Percentiles rank a stretch among this genome's conserved stretches.
Evolutionary conservation across 2,113 vertebrate species (phyloP).

Genomic region (Neopipo cinnamomea): DNA sequence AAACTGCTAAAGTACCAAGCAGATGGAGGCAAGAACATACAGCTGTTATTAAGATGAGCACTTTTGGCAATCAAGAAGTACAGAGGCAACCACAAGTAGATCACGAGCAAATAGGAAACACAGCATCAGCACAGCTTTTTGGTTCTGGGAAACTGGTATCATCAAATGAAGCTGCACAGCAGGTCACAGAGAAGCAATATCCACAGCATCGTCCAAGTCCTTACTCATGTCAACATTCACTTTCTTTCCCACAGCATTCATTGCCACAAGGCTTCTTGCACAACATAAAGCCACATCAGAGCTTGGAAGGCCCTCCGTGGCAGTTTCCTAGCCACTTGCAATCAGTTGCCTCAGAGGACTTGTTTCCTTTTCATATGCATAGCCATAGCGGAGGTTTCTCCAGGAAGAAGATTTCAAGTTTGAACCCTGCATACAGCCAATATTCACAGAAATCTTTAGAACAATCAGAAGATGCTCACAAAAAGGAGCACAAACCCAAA

Average conservation of each 20-base stretch:
- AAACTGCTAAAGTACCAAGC: conserved; percentile 85
- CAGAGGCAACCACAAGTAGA: conserved; percentile 82
- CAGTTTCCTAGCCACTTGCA: conserved; percentile 87
- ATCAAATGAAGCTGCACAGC: conserved; percentile 76
- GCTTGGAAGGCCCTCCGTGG: conserved; percentile 90
- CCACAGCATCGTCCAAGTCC: conserved; percentile 80
- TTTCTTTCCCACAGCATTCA: conserved; percentile 91
- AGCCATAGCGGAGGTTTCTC: conserved; percentile 84
- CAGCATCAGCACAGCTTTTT: conserved; percentile 84
- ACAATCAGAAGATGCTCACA: conserved; percentile 88
- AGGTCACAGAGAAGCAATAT: conserved; percentile 85
- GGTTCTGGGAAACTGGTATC: conserved; percentile 82
- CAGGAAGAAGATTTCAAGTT: conserved; percentile 89
- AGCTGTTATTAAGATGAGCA: conserved; percentile 84
- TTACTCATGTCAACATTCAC: conserved; percentile 86
- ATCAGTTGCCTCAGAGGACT: conserved; percentile 86
- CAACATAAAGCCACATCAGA: conserved; percentile 88
- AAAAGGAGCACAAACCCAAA: conserved; percentile 96
- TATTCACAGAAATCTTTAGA: conserved; percentile 90
- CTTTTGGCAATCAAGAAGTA: conserved; percentile 83
- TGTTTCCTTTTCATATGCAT: conserved; percentile 87
- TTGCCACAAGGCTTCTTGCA: conserved; percentile 89
- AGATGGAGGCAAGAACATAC: conserved; percentile 92
- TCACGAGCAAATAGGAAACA: conserved; percentile 77
- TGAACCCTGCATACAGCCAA: conserved; percentile 88